Percentiles rank a stretch among this genome's conserved stretches.
These are phyloP conservation scores for Dasypolia templi DNA, from an alignment of 2,888 invertebrate genomes.

Conservation along the genomic window DNA sequence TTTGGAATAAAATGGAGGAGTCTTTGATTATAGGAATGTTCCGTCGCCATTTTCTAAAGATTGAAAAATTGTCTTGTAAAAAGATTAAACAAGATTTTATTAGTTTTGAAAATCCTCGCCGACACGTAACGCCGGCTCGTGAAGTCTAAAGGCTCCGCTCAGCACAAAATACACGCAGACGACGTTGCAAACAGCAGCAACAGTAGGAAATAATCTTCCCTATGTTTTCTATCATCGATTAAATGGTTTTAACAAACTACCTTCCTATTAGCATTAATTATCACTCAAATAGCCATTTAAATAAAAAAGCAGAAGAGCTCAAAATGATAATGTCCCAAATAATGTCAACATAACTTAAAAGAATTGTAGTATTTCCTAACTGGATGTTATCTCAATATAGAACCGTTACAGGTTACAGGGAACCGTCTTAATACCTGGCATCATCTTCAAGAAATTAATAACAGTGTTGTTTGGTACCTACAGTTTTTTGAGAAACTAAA, in stretches of 20 bases:
- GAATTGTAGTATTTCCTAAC: neutral
- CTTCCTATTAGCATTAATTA: neutral
- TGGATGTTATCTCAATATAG: slow-evolving; percentile 4
- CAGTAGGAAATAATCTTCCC: neutral
- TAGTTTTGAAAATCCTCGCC: no score
- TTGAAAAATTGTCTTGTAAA: neutral
- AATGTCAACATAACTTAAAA: no score
- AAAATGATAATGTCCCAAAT: neutral
- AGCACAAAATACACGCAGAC: neutral
- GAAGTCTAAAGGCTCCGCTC: no score
- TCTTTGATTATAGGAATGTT: neutral
- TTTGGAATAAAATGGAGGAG: neutral
- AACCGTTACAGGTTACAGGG: no score
- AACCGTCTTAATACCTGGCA: neutral
- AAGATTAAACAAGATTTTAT: neutral
- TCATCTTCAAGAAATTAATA: neutral
- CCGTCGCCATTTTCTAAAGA: neutral
- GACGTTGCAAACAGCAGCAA: neutral
- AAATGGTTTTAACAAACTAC: neutral
- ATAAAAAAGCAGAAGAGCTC: neutral
- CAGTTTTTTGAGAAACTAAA: neutral
- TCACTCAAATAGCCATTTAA: neutral
- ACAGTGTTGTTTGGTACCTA: no score
- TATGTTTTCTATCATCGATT: neutral
- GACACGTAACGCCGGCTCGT: no score